Evolutionary conservation across 2,797 vertebrate genomes (phyloP), one percentile per base, ranked within the genome.

Genomic region (Dallia pectoralis): DNA sequence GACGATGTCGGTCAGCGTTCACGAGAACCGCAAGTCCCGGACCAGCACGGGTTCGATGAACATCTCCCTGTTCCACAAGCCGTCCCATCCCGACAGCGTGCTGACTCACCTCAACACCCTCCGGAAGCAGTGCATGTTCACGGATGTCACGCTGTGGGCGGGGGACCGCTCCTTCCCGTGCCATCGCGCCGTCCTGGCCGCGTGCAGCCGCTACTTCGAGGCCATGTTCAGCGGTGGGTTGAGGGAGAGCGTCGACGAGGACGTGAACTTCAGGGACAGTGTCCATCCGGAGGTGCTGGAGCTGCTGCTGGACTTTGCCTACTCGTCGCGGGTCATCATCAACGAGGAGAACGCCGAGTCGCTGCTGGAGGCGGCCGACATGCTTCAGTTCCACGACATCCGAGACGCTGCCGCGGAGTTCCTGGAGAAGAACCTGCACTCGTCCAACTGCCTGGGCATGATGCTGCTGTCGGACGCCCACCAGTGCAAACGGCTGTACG

Each of bases 211-310:
- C 56, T 98, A 98, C 79, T 98, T 98, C 0, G 97, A 98, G 88
- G 97, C 97, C 76, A 98, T 98, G 97, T 98, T 98, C 79, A 96
- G 96, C 71, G 96, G 96, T 0, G 97, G 96, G 1, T 92, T 98
- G 32, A 92, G 96, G 16, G 97, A 98, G 83, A 98, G 96, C 86
- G 82, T 95, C 76, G 96, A 95, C 25, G 93, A 93, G 0, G 92
- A 94, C 0, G 97, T 98, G 63, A 95, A 97, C 83, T 98, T 98
- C 89, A 95, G 93, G 5, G 95, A 98, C 84, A 96, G 93, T 63
- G 93, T 98, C 19, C 97, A 98, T 81, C 97, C 97, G 0, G 97
- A 98, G 90, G 95, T 98, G 74, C 86, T 98, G 86, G 97, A 97
- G 90, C 93, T 97, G 0, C 89, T 98, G 75, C 89, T 98, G 87